These are phyloP conservation scores for Phylloscopus whistleri DNA, from an alignment of 2,113 vertebrate species.

Conservation along the genomic window DNA sequence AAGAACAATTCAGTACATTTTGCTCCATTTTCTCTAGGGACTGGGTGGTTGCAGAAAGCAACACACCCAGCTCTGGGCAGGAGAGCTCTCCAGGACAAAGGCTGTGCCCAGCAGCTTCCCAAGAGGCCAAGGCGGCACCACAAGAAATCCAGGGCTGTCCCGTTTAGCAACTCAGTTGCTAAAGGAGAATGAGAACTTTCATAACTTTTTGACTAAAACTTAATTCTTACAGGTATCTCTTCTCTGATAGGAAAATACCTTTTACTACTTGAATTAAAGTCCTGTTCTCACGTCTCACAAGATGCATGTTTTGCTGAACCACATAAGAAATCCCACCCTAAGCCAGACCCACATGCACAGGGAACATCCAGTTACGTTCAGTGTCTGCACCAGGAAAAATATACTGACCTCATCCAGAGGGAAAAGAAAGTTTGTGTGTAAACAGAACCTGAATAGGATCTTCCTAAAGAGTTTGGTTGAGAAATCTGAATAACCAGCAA, in stretches of 20 bases:
- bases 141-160: background rate
- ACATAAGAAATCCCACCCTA: background rate
- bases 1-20: background rate
- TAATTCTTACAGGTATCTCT: background rate
- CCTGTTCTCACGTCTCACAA: background rate
- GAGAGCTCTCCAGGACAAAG: background rate
- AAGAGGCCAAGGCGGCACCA: fast-evolving
- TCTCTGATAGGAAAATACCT: background rate
- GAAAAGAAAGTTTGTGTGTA: background rate
- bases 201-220: background rate
- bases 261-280: background rate
- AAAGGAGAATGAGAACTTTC: background rate
- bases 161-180: background rate
- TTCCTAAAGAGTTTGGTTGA: background rate
- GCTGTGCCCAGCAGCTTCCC: background rate
- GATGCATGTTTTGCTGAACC: background rate
- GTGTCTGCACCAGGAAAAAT: background rate
- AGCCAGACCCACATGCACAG: background rate
- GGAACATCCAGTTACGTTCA: background rate
- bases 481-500: background rate
- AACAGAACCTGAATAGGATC: background rate
- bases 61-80: background rate
- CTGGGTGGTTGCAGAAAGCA: background rate
- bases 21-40: background rate
- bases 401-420: background rate